Evolutionary conservation across 2,797 vertebrate genomes (phyloP), one percentile per base, ranked within the genome.

Genomic region (Sebastes diaconus): DNA sequence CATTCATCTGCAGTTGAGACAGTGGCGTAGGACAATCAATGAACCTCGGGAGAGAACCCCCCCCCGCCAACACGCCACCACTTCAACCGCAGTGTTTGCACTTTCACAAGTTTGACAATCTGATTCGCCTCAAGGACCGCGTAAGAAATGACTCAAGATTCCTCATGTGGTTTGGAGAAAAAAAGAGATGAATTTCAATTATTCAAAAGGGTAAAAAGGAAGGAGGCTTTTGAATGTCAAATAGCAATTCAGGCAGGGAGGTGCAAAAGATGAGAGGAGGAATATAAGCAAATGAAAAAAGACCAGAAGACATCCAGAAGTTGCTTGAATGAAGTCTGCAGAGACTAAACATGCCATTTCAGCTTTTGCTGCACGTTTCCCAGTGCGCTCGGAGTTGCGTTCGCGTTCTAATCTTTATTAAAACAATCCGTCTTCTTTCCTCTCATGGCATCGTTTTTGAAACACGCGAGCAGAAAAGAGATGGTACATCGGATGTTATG

Each of bases 191-290:
- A 81, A 83, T 89, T 93, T 94, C 77, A 93, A 93, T 95, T 93
- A 94, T 95, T 94, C 79, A 94, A 78, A 73, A 76, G 66, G 82
- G 84, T 82, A 88, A 88, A 91, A 92, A 89, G 70, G 42, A 75
- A 84, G 77, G 61, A 79, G 74, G 83, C 70, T 88, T 88, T 91
- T 90, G 86, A 90, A 89, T 91, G 87, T 91, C 85, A 90, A 91
- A 92, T 85, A 87, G 67, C 76, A 93, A 91, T 90, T 80, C 75
- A 77, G 86, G 74, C 77, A 84, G 63, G 57, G 73, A 81, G 68
- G 82, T 82, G 68, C 77, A 71, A 73, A 78, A 80, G 42, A 58
- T 52, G 64, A 32, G 57, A 75, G n/a, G 34, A 29, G 57, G 36
- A 81, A 81, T 24, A 74, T 52, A 74, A 78, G 80, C 67, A 89